phyloP scores from a whole-genome alignment of 23 tunicate species.

The Trididemnum clinides region DNA sequence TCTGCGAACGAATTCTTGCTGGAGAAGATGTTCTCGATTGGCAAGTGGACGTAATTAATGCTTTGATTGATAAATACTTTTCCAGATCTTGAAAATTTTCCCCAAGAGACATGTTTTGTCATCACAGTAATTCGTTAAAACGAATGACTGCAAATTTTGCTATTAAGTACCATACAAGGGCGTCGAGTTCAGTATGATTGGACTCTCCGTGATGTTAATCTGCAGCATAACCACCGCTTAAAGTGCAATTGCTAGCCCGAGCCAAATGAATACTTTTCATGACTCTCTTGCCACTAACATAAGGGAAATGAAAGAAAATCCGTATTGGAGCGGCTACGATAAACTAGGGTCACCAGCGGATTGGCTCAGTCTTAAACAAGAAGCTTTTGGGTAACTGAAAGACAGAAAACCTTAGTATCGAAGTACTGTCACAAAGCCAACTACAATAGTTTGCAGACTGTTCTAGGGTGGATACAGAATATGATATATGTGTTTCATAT shows the following conservation, averaged over 20 bases:
- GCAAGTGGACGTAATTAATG: not conserved
- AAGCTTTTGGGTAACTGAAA: too few relatives aligned
- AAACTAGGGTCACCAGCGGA: constrained; percentile 54
- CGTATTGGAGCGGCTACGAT: constrained; percentile 56
- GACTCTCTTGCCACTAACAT: constrained; percentile 59
- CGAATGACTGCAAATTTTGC: constrained; percentile 1
- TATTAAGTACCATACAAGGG: constrained; percentile 61
- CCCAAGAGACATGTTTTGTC: not conserved
- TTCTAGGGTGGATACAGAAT: too few relatives aligned
- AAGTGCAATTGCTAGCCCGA: constrained; percentile 41
- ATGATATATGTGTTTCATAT: too few relatives aligned
- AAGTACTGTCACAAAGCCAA: too few relatives aligned
- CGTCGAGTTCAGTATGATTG: constrained; percentile 57
- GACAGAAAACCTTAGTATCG: too few relatives aligned
- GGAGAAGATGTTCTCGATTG: not conserved
- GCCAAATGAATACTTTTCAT: constrained; percentile 58
- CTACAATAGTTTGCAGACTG: too few relatives aligned
- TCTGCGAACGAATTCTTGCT: not conserved
- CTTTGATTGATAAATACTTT: constrained; percentile 64
- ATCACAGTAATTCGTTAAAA: not conserved
- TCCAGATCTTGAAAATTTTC: constrained; percentile 20
- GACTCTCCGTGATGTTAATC: constrained; percentile 45
- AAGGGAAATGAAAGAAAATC: constrained; percentile 33
- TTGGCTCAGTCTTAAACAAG: constrained; percentile 55
- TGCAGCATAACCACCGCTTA: constrained; percentile 46